Percentiles rank a stretch among this genome's conserved stretches.
Evolutionary conservation across 2,888 invertebrate species (phyloP).

Genomic region (Philereme vetulata): DNA sequence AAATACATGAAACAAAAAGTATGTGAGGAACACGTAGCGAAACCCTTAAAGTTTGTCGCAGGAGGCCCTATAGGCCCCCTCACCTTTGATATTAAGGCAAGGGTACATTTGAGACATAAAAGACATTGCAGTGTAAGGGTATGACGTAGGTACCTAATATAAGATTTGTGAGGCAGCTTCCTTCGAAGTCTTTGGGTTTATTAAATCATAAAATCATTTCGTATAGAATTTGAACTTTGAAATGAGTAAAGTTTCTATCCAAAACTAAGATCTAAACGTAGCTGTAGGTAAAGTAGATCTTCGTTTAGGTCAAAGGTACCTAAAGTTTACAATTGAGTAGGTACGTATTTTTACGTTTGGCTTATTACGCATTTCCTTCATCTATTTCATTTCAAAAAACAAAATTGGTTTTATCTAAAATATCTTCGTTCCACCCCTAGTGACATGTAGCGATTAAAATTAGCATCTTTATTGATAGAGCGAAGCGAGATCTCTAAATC

Average conservation of each 20-base stretch:
- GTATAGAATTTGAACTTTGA: conserved; percentile 1
- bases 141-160: conserved; percentile 23
- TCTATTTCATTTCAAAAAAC: too few species aligned
- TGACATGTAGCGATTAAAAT: too few species aligned
- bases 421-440: too few species aligned
- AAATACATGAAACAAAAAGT: conserved; percentile 55
- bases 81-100: conserved; percentile 40
- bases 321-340: too few species aligned
- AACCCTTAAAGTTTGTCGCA: conserved; percentile 47
- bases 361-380: too few species aligned
- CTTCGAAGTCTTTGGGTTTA: conserved; percentile 24
- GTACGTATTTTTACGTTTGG: too few species aligned
- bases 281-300: too few species aligned
- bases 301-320: too few species aligned
- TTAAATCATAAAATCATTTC: conserved; percentile 26
- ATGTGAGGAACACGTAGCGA: conserved; percentile 45
- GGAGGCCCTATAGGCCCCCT: conserved; percentile 38
- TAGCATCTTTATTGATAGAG: too few species aligned
- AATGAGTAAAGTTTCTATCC: background rate
- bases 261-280: background rate
- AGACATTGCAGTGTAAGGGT: conserved; percentile 33
- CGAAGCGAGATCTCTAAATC: too few species aligned
- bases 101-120: conserved; percentile 31
- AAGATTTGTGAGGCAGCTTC: conserved; percentile 25
- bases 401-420: too few species aligned